Evolutionary conservation across 2,797 vertebrate species (phyloP).

Genomic region (Rhinichthys osculus): DNA sequence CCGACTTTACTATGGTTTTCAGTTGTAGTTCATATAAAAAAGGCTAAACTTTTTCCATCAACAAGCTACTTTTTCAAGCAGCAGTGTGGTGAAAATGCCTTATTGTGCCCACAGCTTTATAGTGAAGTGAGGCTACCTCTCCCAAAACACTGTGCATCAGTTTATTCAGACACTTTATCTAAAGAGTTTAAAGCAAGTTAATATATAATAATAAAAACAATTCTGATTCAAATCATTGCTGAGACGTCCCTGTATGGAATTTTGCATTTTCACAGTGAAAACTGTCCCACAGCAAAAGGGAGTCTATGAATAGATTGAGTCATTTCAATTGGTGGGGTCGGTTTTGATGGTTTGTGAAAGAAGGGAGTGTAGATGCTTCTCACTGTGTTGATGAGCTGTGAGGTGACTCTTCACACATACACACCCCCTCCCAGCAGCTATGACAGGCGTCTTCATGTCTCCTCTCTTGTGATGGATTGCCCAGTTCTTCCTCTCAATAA

Average conservation of each 20-base stretch:
- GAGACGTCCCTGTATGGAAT: background rate
- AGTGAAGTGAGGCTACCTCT: background rate
- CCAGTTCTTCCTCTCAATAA: constrained; percentile 59
- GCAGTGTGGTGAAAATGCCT: background rate
- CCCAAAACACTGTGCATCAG: background rate
- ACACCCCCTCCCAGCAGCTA: constrained; percentile 14
- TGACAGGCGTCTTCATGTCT: constrained; percentile 52
- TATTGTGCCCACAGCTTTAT: background rate
- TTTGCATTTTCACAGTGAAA: background rate
- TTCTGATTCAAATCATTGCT: background rate
- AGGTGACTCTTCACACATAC: constrained; percentile 42
- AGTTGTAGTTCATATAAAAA: background rate
- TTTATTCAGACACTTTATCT: background rate
- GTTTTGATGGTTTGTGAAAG: constrained; percentile 22
- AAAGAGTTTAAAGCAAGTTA: background rate
- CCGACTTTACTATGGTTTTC: background rate
- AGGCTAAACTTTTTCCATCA: background rate
- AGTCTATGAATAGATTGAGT: constrained; percentile 29
- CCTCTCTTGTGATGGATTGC: constrained; percentile 53
- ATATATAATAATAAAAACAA: background rate
- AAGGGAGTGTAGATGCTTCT: constrained; percentile 42
- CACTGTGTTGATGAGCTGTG: constrained; percentile 42
- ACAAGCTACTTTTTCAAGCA: background rate
- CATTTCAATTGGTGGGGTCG: constrained; percentile 40
- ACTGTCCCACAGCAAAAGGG: background rate